These are phyloP conservation scores for Thalassarche chlororhynchos DNA, from an alignment of 2,113 vertebrate species.

Conservation along the genomic window DNA sequence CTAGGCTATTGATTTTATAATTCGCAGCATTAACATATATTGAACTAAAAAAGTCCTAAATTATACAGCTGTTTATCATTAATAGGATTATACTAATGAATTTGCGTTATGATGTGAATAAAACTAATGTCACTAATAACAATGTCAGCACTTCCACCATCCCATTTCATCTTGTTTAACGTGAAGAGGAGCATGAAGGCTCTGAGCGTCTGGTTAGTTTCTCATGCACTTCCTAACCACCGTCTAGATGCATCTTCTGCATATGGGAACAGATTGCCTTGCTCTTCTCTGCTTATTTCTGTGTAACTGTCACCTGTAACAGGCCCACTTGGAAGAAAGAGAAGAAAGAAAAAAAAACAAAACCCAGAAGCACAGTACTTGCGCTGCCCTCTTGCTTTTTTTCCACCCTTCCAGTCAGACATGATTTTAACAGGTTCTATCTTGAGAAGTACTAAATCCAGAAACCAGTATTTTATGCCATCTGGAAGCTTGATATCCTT, in stretches of 20 bases:
- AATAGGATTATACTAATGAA: not conserved
- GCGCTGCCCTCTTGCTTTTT: constrained; percentile 39
- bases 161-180: not conserved
- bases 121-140: not conserved
- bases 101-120: not conserved
- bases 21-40: not conserved
- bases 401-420: constrained; percentile 1
- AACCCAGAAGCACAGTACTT: not conserved
- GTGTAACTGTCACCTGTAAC: not conserved
- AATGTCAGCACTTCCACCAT: not conserved
- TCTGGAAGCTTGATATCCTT: constrained; percentile 52
- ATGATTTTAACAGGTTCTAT: constrained; percentile 54
- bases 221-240: not conserved
- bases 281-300: not conserved
- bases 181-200: not conserved
- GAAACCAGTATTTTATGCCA: constrained; percentile 50
- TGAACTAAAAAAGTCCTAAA: not conserved
- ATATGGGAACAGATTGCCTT: not conserved
- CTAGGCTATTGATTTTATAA: not conserved
- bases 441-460: constrained; percentile 62
- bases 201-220: not conserved
- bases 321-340: not conserved
- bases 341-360: not conserved
- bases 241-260: not conserved
- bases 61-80: not conserved